These are phyloP conservation scores for Tridacna crocea DNA, from an alignment of 2,888 invertebrate genomes.

Conservation along the genomic window DNA sequence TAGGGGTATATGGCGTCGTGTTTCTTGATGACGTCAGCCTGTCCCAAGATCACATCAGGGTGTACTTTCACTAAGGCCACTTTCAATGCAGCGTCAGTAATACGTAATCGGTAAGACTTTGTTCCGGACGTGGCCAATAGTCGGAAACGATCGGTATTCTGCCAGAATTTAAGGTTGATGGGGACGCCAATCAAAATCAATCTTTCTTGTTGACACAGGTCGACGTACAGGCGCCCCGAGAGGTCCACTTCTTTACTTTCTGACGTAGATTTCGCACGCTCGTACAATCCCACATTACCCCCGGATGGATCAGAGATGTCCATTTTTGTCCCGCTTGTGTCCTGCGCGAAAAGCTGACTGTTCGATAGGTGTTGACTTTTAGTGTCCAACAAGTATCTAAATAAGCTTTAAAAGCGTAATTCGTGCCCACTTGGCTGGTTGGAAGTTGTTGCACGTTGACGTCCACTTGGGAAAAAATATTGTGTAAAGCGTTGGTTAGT, in stretches of 20 bases:
- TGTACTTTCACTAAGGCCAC: slow-evolving; percentile 45
- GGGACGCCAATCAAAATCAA: slow-evolving; percentile 44
- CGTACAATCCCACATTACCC: slow-evolving; percentile 16
- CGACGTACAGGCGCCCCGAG: slow-evolving; percentile 30
- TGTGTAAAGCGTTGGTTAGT: slow-evolving; percentile 38
- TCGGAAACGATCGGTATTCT: slow-evolving; percentile 7
- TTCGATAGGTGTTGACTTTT: slow-evolving; percentile 7
- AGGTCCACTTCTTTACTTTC: slow-evolving; percentile 32
- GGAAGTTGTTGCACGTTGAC: slow-evolving; percentile 37
- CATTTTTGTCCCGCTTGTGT: slow-evolving; percentile 16
- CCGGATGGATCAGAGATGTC: slow-evolving; percentile 34
- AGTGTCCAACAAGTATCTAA: slow-evolving; percentile 19
- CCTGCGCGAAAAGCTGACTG: slow-evolving; percentile 37
- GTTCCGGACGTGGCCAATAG: neutral
- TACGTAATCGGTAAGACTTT: slow-evolving; percentile 18
- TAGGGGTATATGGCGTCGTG: slow-evolving; percentile 42
- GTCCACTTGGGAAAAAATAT: slow-evolving; percentile 39
- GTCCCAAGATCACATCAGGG: slow-evolving; percentile 32
- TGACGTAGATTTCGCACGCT: slow-evolving; percentile 16
- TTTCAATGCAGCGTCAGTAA: slow-evolving; percentile 20
- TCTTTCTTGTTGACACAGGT: slow-evolving; percentile 48
- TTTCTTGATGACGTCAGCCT: slow-evolving; percentile 28
- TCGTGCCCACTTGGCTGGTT: slow-evolving; percentile 35
- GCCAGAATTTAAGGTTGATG: slow-evolving; percentile 25
- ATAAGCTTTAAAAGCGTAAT: slow-evolving; percentile 37